Evolutionary conservation across 2,113 vertebrate species (phyloP).

Genomic region (Isichthys henryi): DNA sequence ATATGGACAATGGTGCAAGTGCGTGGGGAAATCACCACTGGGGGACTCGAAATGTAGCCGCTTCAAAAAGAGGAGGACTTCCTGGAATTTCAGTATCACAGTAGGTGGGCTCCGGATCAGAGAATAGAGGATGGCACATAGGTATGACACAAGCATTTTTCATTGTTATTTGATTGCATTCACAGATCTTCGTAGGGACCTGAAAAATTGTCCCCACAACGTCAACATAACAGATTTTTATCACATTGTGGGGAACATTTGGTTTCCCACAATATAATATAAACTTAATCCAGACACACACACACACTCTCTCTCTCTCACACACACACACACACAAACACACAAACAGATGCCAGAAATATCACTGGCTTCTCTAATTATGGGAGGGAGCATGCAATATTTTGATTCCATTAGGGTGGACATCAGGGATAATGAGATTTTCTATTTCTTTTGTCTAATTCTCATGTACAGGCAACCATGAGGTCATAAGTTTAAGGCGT

Average conservation of each 20-base stretch:
- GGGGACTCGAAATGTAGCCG: too few relatives aligned
- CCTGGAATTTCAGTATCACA: too few relatives aligned
- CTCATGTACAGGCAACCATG: constrained; percentile 41
- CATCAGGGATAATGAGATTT: constrained; percentile 44
- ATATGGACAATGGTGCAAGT: background rate
- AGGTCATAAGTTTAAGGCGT: constrained; percentile 49
- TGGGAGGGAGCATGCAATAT: constrained; percentile 41
- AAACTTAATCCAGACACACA: too few relatives aligned
- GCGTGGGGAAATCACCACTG: background rate
- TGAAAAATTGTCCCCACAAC: too few relatives aligned
- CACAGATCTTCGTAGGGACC: too few relatives aligned
- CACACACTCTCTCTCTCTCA: background rate
- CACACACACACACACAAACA: constrained; percentile 5
- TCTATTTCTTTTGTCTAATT: constrained; percentile 28
- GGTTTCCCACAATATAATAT: too few relatives aligned
- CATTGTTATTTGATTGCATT: background rate
- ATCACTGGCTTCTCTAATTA: constrained; percentile 43
- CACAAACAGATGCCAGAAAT: constrained; percentile 34
- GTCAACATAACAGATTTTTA: too few relatives aligned
- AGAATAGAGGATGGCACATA: background rate
- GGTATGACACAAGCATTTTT: background rate
- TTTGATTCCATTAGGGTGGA: constrained; percentile 55
- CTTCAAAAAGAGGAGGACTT: too few relatives aligned
- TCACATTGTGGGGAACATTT: too few relatives aligned
- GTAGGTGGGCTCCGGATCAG: too few relatives aligned